phyloP scores from a whole-genome alignment of 2,888 invertebrate genomes.

The Noctua comes region DNA sequence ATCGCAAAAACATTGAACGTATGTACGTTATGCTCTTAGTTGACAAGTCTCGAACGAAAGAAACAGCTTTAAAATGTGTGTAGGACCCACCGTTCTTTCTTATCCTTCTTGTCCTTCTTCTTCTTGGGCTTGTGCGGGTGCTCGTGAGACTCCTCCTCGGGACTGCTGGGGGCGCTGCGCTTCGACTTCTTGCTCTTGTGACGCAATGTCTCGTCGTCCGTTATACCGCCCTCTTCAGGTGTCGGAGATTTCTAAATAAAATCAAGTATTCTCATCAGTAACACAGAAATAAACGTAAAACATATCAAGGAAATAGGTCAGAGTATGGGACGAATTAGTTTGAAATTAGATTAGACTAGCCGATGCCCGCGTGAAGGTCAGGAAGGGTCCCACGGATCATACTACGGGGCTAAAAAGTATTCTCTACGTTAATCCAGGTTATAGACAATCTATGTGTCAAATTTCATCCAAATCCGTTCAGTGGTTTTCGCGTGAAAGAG shows the following conservation, averaged over 20 bases:
- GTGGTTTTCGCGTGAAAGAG: too few species aligned
- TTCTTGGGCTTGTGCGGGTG: conserved; percentile 85
- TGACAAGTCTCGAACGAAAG: background rate
- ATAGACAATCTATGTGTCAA: too few species aligned
- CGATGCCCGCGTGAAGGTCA: too few species aligned
- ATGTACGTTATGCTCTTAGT: background rate
- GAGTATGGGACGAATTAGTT: background rate
- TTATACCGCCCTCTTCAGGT: conserved; percentile 86
- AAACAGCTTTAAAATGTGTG: background rate
- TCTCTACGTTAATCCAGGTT: too few species aligned
- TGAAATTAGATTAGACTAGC: background rate
- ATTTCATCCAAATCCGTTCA: too few species aligned
- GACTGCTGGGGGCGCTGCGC: conserved; percentile 85
- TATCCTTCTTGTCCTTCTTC: conserved; percentile 88
- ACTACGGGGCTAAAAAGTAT: too few species aligned
- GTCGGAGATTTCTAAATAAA: conserved; percentile 80
- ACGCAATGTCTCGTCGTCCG: conserved; percentile 86
- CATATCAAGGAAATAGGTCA: background rate
- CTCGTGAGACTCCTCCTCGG: conserved; percentile 77
- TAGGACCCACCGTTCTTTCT: conserved; percentile 82
- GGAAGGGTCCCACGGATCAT: too few species aligned
- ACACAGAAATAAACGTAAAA: background rate
- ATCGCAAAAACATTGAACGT: background rate
- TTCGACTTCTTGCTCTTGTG: conserved; percentile 84
- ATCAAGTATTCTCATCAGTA: background rate